These are phyloP conservation scores for Scaptodrosophila lebanonensis DNA, from an alignment of 1,140 invertebrate species.

Conservation along the genomic window DNA sequence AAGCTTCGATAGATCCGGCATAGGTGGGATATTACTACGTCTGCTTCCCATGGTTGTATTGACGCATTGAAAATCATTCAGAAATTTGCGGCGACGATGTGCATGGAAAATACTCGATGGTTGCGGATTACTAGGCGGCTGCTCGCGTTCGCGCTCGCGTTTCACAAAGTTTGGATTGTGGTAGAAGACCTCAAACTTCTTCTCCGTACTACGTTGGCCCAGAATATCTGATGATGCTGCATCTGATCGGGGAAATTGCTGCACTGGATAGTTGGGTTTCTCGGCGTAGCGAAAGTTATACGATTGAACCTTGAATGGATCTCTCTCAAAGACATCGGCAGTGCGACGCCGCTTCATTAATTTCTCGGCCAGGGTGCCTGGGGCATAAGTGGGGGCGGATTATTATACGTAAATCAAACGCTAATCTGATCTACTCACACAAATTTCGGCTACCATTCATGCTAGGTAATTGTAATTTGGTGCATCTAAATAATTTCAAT, in stretches of 20 bases:
- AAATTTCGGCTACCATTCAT: slow-evolving; percentile 32
- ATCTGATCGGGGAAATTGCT: slow-evolving; percentile 34
- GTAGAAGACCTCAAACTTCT: slow-evolving; percentile 57
- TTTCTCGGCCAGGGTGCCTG: slow-evolving; percentile 14
- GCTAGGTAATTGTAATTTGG: slow-evolving; percentile 41
- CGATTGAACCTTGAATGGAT: slow-evolving; percentile 72
- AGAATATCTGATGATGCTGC: neutral
- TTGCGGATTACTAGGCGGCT: neutral
- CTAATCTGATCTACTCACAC: no score
- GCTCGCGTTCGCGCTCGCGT: slow-evolving; percentile 1
- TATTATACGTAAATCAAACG: no score
- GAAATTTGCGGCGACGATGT: slow-evolving; percentile 28
- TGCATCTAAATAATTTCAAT: slow-evolving; percentile 27
- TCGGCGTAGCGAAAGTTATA: slow-evolving; percentile 71
- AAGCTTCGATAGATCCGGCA: no score
- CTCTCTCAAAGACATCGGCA: slow-evolving; percentile 51
- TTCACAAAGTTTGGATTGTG: slow-evolving; percentile 59
- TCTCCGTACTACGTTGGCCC: no score
- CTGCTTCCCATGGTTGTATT: no score
- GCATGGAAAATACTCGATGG: slow-evolving; percentile 21
- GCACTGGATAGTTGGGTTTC: slow-evolving; percentile 35
- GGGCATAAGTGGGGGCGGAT: slow-evolving; percentile 6
- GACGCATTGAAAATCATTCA: slow-evolving; percentile 26
- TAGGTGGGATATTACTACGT: no score
- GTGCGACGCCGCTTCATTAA: slow-evolving; percentile 20